Base-by-base conservation (phyloP, 2,113 vertebrate genomes). In the Spea bombifrons region DNA sequence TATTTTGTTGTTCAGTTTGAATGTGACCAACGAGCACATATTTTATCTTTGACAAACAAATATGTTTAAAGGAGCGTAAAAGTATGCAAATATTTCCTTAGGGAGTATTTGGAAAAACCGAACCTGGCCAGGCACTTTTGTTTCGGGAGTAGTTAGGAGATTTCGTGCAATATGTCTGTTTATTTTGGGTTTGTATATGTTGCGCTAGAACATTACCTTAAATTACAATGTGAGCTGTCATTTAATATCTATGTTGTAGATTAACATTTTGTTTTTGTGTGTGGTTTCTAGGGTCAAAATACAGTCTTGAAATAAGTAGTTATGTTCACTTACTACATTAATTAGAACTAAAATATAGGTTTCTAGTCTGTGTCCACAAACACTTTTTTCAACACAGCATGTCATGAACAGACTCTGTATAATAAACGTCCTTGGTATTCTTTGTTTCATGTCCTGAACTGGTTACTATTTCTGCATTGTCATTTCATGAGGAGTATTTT, bases 11-110 rank as follows among this genome's bases (percentile, higher is more conserved):
- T 64, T 43, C 64, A 53, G 52, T 64, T 80, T 73, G 7, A 73
- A 73, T 15, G 44, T 66, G 70, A 73, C 61, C 53, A 47, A 12
- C 5, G 43, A 16, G 53, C 67, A 61, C 48, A n/a, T 48, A 73
- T 46, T 73, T 73, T 80, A 80, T 80, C 70, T 57, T 66, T 73
- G 61, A 65, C 68, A 66, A 66, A 64, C 52, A 61, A 77, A 70
- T 77, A 71, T 78, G 69, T 71, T 78, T 78, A 72, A 55, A 71
- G 76, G 61, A 66, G 71, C 57, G 44, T 78, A 55, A 78, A 78
- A 61, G 17, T 52, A 44, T 69, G 65, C 53, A 78, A 64, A 78
- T 78, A 78, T 78, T 64, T 80, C 70, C 76, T 71, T 63, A 79
- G 69, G 76, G 76, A 50, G 69, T 73, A 57, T 79, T 79, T 79